Evolutionary conservation across 92 coral and sea anemone genomes (phyloP), one percentile per base, ranked within the genome.

Genomic region (Diadumene lineata): DNA sequence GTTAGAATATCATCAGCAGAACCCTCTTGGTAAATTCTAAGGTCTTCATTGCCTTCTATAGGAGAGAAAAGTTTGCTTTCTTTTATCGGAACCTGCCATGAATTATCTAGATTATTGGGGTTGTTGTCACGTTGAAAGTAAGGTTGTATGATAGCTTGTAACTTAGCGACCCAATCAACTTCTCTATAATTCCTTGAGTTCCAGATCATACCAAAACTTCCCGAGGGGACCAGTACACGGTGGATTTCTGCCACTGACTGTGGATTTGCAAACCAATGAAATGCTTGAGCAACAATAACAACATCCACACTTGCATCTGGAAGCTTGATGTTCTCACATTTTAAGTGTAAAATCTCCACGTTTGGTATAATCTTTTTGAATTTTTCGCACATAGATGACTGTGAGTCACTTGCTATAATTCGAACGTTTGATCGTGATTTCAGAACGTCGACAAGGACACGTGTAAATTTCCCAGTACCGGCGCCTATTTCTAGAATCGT

Each of bases 391-490:
- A 87, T 90, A 18, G 57, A 80, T 0, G 60, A 48, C 28, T 76
- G 63, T 4, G 93, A 70, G 62, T 93, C 97, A 26, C 93, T 90
- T 1, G 98, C 85, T 29, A 81, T 72, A 64, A 93, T 53, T 30
- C 83, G 84, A 63, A 79, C 86, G 15, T 61, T 66, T 8, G 84
- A 69, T 10, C 57, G 74, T n/a, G 43, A 58, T 9, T 60, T 70
- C 28, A 93, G 79, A 21, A 78, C 90, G 46, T 80, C 68, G 9
- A 64, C 44, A 84, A 90, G 72, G 9, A 64, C 93, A n/a, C 93
- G 88, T 16, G 98, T 93, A 55, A 93, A 93, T 60, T 76, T 85
- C 28, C 98, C 98, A 0, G 98, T 93, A 29, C 98, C 98, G 1
- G 97, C 82, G 11, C 93, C 97, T 0, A 90, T 34, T 78, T 93